Percentiles rank a stretch among this genome's conserved stretches.
Conservation (phyloP, 2,113 vertebrate species). For the Phainopepla nitens region DNA sequence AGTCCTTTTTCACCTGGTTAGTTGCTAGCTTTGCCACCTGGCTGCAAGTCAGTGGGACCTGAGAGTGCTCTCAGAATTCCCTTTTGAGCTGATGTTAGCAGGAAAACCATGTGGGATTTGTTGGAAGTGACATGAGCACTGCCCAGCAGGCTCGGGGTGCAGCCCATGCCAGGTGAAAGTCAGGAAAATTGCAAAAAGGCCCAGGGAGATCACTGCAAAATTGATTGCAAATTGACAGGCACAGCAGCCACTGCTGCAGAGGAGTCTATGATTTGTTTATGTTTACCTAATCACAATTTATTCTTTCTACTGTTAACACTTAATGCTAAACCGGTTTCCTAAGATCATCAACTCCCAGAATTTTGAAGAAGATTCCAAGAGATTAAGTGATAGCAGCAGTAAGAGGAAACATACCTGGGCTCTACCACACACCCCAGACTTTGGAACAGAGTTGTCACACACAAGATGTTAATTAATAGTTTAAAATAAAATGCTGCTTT, state of each 20-base stretch:
- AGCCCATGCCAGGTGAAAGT: background rate
- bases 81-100: background rate
- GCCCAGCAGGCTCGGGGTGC: background rate
- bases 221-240: background rate
- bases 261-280: background rate
- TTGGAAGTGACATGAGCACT: background rate
- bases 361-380: background rate
- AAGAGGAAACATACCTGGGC: background rate
- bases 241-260: background rate
- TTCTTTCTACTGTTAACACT: background rate
- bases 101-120: background rate
- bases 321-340: background rate
- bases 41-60: background rate
- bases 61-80: background rate
- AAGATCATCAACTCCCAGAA: background rate
- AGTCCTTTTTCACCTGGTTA: background rate
- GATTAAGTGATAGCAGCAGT: background rate
- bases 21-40: background rate
- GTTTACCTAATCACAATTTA: background rate
- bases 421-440: background rate
- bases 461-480: background rate
- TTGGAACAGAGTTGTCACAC: background rate
- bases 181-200: background rate
- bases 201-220: background rate
- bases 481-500: background rate